Conservation (phyloP, 2,797 vertebrate species). For the Cirrhinus mrigala region DNA sequence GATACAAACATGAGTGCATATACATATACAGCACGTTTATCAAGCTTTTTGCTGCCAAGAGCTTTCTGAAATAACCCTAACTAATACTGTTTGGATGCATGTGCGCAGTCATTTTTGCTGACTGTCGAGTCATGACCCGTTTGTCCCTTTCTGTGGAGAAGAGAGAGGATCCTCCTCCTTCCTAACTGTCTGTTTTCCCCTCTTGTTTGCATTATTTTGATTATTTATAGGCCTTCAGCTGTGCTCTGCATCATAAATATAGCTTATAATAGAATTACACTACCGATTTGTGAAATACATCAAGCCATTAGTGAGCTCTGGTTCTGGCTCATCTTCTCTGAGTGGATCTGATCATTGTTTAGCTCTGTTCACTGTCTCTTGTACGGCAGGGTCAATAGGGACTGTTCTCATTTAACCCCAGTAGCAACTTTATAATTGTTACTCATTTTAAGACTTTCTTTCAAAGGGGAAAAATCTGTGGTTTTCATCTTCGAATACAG, state of each 20-base stretch:
- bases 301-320: slow-evolving; percentile 45
- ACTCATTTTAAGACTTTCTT: not conserved
- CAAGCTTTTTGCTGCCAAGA: not conserved
- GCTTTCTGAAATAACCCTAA: not conserved
- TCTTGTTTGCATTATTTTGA: slow-evolving; percentile 43
- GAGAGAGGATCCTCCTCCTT: slow-evolving; percentile 15
- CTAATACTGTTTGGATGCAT: not conserved
- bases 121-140: slow-evolving; percentile 24
- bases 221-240: slow-evolving; percentile 58
- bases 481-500: not conserved
- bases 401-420: not conserved
- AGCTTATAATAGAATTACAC: slow-evolving; percentile 57
- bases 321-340: slow-evolving; percentile 37
- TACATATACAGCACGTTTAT: not conserved
- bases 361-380: slow-evolving; percentile 21
- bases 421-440: not conserved
- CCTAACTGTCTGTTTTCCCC: slow-evolving; percentile 30
- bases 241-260: slow-evolving; percentile 48
- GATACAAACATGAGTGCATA: not conserved
- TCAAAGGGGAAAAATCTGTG: not conserved
- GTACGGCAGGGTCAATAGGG: not conserved
- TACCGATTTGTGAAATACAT: slow-evolving; percentile 52
- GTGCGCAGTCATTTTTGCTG: not conserved
- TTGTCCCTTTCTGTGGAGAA: not conserved
- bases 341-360: slow-evolving; percentile 31